Conservation (phyloP, 2,113 vertebrate species). For the Rhadina sibilatrix region DNA sequence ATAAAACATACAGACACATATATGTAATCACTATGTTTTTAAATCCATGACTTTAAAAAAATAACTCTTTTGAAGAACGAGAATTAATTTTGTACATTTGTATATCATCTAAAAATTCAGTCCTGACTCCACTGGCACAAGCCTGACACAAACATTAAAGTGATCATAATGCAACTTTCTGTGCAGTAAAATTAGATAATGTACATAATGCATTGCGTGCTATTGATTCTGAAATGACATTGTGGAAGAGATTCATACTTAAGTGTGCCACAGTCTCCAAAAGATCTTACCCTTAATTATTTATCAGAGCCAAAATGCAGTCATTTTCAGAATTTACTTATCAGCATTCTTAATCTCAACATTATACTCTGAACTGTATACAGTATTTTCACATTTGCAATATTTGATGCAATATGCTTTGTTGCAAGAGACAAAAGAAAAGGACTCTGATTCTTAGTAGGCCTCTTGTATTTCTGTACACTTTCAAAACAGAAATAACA, state of each 20-base stretch:
- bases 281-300: not conserved
- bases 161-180: not conserved
- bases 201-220: not conserved
- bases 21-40: not conserved
- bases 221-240: not conserved
- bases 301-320: not conserved
- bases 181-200: not conserved
- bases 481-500: not conserved
- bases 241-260: not conserved
- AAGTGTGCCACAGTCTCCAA: not conserved
- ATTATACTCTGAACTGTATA: not conserved
- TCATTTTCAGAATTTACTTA: not conserved
- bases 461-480: not conserved
- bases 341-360: not conserved
- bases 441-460: not conserved
- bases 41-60: not conserved
- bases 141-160: not conserved
- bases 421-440: not conserved
- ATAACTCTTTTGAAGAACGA: not conserved
- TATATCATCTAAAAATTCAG: not conserved
- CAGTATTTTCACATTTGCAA: not conserved
- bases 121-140: not conserved
- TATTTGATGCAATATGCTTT: not conserved
- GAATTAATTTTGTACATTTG: not conserved
- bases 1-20: not conserved